Evolutionary conservation across 2,113 vertebrate species (phyloP), one percentile per base, ranked within the genome.

Genomic region (Poicephalus meyeri): DNA sequence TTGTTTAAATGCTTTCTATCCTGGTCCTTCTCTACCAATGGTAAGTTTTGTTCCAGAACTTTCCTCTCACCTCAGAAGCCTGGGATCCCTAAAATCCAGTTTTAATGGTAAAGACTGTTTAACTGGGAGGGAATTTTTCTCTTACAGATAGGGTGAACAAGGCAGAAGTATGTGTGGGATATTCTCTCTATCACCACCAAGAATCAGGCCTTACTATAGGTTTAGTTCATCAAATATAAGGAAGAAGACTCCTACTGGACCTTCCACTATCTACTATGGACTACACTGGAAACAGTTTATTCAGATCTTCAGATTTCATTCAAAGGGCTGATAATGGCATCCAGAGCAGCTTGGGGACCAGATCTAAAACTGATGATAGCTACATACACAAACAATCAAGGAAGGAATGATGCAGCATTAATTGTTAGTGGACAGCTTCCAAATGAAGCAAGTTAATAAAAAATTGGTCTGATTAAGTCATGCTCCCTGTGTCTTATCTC

Each of bases 361-460:
- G 26, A 58, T 37, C 18, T 73, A 31, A 20, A 49, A 17, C 15
- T 46, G 49, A 15, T 86, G 50, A 39, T 41, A 66, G 37, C 25
- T 42, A 26, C 41, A 49, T 0, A 2, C 35, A 41, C 29, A 88
- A 81, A 72, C 1, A 1, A 63, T 50, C 87, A 84, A 82, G n/a
- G 25, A 63, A 80, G 35, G 15, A 83, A 19, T 11, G 24, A 61
- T 90, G 46, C 63, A 66, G 24, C 23, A 41, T 46, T 21, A 82
- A 52, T 91, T 93, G 47, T 61, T 93, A 72, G 85, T 49, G 44
- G 71, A 56, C 41, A 91, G 15, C 28, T 83, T 86, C 79, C 31
- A 73, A 82, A 66, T 31, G 28, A 93, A 90, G 17, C 14, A 86
- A 90, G 41, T 88, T 79, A 86, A 90, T 86, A 90, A 89, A 93